These are phyloP conservation scores for Sturnira hondurensis DNA, from an alignment of 2,113 vertebrate genomes.

Conservation along the genomic window DNA sequence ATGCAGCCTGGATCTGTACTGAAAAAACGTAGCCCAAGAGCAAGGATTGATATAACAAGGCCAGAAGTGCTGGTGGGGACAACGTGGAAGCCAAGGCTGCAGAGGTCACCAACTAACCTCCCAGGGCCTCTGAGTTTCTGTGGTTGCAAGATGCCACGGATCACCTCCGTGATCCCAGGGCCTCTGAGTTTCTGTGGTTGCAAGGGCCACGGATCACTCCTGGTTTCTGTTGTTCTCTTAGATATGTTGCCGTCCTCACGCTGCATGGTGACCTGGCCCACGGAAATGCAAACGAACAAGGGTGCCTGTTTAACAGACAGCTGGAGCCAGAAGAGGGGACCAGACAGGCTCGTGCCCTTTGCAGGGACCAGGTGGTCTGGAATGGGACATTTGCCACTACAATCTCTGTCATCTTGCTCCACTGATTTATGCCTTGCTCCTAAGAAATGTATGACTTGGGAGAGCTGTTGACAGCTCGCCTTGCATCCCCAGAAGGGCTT, in stretches of 20 bases:
- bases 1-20: neutral
- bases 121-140: neutral
- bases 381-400: neutral
- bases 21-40: neutral
- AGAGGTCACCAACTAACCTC: neutral
- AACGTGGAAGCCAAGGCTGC: neutral
- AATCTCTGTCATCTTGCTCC: neutral
- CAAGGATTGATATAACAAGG: neutral
- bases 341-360: neutral
- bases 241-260: neutral
- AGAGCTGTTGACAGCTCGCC: neutral
- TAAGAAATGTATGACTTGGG: neutral
- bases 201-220: neutral
- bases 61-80: neutral
- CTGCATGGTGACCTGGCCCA: rapidly evolving
- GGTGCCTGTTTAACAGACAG: neutral
- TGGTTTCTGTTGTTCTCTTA: neutral
- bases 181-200: neutral
- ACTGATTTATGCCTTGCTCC: neutral
- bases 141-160: neutral
- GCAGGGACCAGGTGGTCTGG: neutral
- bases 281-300: neutral
- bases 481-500: neutral
- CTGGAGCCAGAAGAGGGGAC: neutral
- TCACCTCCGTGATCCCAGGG: no score